Base-by-base conservation (phyloP, 2,888 invertebrate species). In the Margaritifera margaritifera region DNA sequence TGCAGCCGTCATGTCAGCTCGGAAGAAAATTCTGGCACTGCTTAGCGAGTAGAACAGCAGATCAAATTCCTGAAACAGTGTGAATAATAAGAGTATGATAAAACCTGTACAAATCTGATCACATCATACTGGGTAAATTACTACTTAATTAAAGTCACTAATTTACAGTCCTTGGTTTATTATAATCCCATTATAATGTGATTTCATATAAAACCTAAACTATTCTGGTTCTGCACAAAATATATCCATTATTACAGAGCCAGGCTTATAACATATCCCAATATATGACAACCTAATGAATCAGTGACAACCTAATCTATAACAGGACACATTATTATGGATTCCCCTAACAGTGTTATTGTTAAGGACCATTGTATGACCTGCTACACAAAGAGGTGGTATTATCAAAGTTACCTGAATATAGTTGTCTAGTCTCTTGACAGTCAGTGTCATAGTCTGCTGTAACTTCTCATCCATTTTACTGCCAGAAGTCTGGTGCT, bases 11-110 rank as follows among this genome's bases (percentile, higher is more conserved):
- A 85, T 79, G 70, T 89, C 90, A 22, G 89, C 89, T 54, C 95
- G 94, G 90, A 99, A 99, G 91, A 99, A 98, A 88, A 98, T 96
- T 89, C 96, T 93, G 8, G 98, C 97, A 89, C 98, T 98, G 80
- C 95, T 96, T 67, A 98, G 92, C 84, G 95, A 97, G 89, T 95
- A 98, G 89, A 95, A 95, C 4, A 99, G 91, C 75, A 98, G 91
- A 88, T 95, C 94, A 90, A 95, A 98, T 91, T 99, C 98, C 91
- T 94, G 92, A 61, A 77, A 80, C 31, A 63, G 27, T 20, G 19
- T 20, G 22, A 25, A n/a, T n/a, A 24, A 22, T 19, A 1, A 1
- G 27, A 50, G 19, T n/a, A 66, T 19, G 27, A 59, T 42, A 31
- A 31, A 31, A 31, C 31, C 31, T 31, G 31, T 31, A 31, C 31